phyloP scores from a whole-genome alignment of 1,140 invertebrate genomes.

The Ridgeia piscesae region DNA sequence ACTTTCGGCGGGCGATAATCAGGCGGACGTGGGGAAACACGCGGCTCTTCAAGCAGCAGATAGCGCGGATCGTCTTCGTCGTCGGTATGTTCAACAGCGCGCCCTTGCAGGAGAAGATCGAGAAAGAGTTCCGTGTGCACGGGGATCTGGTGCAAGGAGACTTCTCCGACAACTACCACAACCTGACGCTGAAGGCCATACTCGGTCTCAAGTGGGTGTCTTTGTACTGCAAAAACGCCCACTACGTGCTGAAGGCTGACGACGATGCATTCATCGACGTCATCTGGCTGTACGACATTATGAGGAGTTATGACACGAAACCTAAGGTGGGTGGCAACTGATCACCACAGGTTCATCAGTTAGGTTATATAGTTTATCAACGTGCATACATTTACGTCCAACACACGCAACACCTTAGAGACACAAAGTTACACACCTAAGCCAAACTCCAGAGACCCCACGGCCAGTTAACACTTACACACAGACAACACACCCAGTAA shows the following conservation, averaged over 20 bases:
- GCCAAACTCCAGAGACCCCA: no score
- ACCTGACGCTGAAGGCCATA: slow-evolving; percentile 85
- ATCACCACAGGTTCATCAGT: no score
- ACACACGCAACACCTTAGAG: no score
- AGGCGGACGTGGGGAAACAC: slow-evolving; percentile 24
- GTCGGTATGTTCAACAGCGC: slow-evolving; percentile 65
- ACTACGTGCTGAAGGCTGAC: slow-evolving; percentile 60
- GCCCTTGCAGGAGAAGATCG: slow-evolving; percentile 58
- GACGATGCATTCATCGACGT: slow-evolving; percentile 64
- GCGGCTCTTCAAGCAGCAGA: slow-evolving; percentile 31
- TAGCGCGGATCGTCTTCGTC: slow-evolving; percentile 65
- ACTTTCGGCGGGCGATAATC: neutral
- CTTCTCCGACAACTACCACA: slow-evolving; percentile 78
- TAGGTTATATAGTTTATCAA: no score
- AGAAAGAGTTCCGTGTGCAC: slow-evolving; percentile 65
- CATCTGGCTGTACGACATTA: slow-evolving; percentile 32
- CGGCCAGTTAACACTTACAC: no score
- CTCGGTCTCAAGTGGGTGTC: slow-evolving; percentile 81
- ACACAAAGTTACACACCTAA: no score
- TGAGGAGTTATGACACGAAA: slow-evolving; percentile 14
- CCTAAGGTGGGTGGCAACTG: no score
- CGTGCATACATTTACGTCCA: no score
- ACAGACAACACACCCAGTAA: no score
- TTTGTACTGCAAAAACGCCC: slow-evolving; percentile 66
- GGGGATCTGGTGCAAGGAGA: slow-evolving; percentile 78